These are phyloP conservation scores for Cirrhinus mrigala DNA, from an alignment of 2,797 vertebrate genomes.

Conservation along the genomic window DNA sequence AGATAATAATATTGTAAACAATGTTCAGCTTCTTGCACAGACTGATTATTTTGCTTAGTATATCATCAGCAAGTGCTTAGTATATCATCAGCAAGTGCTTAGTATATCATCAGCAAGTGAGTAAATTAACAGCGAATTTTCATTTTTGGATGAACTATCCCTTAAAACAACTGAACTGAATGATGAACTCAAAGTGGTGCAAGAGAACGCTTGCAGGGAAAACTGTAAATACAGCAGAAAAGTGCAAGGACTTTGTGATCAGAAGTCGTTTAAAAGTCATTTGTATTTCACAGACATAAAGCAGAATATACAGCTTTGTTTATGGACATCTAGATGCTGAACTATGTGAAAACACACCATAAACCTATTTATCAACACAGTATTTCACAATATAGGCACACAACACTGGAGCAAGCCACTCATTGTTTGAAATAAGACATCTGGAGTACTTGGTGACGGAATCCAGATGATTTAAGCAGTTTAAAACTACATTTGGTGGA, in stretches of 20 bases:
- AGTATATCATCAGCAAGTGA: background rate
- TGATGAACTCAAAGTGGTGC: background rate
- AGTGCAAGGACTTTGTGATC: background rate
- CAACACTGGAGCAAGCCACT: background rate
- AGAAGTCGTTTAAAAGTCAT: background rate
- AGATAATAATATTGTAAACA: background rate
- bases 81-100: background rate
- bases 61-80: background rate
- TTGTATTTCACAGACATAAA: background rate
- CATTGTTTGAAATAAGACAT: constrained; percentile 23
- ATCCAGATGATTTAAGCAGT: background rate
- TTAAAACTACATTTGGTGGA: background rate
- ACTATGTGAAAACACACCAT: constrained; percentile 16
- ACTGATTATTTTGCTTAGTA: rapidly evolving
- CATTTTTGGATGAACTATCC: background rate
- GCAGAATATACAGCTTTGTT: constrained; percentile 7
- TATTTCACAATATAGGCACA: background rate
- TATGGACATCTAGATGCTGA: constrained; percentile 15
- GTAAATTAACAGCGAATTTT: background rate
- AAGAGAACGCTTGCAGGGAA: background rate
- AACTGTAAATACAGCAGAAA: background rate
- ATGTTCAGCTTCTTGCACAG: background rate
- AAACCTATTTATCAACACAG: constrained; percentile 6
- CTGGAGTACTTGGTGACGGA: background rate
- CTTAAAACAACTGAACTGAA: background rate